phyloP scores from a whole-genome alignment of 2,888 invertebrate species.

The Stenotaenia linearis region DNA sequence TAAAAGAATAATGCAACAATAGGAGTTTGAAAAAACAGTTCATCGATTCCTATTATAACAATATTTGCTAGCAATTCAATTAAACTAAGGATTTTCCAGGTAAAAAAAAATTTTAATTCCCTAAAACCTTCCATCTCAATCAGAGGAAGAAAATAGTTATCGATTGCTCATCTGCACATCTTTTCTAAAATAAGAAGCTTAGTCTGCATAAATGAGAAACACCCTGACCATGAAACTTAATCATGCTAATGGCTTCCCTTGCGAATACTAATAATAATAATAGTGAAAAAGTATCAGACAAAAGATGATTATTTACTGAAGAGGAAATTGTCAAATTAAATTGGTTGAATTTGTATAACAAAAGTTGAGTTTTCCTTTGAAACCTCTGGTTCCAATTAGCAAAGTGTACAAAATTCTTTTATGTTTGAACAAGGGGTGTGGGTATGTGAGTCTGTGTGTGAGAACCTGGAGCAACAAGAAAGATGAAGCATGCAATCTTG shows the following conservation, averaged over 20 bases:
- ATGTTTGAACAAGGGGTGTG: background rate
- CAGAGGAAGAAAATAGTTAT: background rate
- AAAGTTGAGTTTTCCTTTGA: too few relatives aligned
- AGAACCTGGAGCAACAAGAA: background rate
- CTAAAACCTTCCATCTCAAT: background rate
- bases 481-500: background rate
- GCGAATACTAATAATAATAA: background rate
- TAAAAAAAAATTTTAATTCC: background rate
- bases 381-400: background rate
- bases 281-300: background rate
- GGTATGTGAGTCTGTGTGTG: background rate
- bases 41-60: too few relatives aligned
- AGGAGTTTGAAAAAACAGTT: too few relatives aligned
- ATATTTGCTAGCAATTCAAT: too few relatives aligned
- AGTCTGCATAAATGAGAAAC: background rate
- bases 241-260: background rate
- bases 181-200: background rate
- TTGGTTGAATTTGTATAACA: background rate
- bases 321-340: background rate
- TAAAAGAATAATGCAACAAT: too few relatives aligned
- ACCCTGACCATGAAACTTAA: background rate
- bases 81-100: background rate
- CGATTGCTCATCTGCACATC: background rate
- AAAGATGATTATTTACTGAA: background rate
- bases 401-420: background rate